Evolutionary conservation across 1,140 invertebrate genomes (phyloP).

Genomic region (Oscheius sp.): DNA sequence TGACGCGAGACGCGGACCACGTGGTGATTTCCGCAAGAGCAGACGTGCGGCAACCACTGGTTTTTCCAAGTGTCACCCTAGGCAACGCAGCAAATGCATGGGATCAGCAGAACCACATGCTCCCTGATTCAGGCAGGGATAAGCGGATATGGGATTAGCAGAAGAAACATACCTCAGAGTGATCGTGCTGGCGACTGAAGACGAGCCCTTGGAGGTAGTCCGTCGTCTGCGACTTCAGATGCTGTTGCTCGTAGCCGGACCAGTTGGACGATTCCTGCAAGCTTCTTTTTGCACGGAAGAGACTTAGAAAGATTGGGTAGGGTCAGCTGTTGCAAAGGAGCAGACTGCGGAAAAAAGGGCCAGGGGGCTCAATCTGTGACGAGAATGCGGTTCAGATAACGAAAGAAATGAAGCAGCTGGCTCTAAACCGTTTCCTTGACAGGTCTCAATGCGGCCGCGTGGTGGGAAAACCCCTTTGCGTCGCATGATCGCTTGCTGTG

Average conservation of each 20-base stretch:
- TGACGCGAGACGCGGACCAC: too few species aligned
- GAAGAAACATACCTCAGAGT: not conserved
- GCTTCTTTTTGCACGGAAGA: not conserved
- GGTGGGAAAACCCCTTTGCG: not conserved
- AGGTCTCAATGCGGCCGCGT: not conserved
- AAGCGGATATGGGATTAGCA: too few species aligned
- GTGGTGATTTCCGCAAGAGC: too few species aligned
- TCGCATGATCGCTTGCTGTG: not conserved
- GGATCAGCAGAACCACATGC: too few species aligned
- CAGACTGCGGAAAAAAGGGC: not conserved
- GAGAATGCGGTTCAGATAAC: not conserved
- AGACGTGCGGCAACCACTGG: too few species aligned
- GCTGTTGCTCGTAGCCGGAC: not conserved
- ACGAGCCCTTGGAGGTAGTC: not conserved
- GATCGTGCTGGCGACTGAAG: not conserved
- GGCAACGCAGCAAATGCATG: too few species aligned
- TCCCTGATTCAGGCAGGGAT: too few species aligned
- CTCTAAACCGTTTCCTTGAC: not conserved
- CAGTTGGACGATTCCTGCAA: not conserved
- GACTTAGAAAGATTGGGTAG: not conserved
- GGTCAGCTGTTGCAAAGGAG: conserved; percentile 4
- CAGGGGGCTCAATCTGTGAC: not conserved
- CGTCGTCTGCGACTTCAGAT: not conserved
- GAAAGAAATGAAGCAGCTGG: not conserved
- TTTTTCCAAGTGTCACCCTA: too few species aligned